A percentile compares a stretch with the other conserved stretches of the same genome.
phyloP scores from a whole-genome alignment of 2,888 invertebrate species.

The Neria commutata region DNA sequence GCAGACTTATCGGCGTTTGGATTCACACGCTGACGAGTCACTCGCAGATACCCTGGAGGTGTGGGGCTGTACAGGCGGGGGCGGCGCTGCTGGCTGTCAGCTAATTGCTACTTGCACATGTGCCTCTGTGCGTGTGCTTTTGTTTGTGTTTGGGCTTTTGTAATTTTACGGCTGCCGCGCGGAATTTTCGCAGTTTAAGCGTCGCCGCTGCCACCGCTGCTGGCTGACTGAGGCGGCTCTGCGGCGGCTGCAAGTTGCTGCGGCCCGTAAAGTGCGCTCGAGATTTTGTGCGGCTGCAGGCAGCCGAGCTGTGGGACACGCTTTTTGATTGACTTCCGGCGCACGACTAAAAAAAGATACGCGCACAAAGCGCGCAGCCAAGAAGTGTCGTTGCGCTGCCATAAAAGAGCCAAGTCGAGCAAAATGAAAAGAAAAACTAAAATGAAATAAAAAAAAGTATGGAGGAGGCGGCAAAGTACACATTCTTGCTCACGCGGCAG shows the following conservation, averaged over 20 bases:
- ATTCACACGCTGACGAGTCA: constrained; percentile 19
- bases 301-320: constrained; percentile 49
- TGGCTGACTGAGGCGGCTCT: neutral
- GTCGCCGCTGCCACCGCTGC: neutral
- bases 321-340: constrained; percentile 63
- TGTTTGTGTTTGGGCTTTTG: too few relatives aligned
- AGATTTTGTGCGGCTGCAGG: too few relatives aligned
- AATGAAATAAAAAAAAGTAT: constrained; percentile 28
- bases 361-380: constrained; percentile 32
- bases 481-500: neutral
- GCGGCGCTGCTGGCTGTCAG: neutral
- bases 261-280: constrained; percentile 22
- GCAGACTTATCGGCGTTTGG: constrained; percentile 30
- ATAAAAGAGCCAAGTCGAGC: too few relatives aligned
- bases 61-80: neutral
- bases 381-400: too few relatives aligned
- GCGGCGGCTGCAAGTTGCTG: constrained; percentile 16
- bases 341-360: constrained; percentile 58
- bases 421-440: constrained; percentile 33
- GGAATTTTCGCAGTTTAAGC: neutral
- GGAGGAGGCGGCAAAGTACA: constrained; percentile 28
- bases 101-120: neutral
- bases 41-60: neutral
- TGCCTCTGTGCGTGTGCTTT: neutral
- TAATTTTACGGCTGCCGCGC: neutral